phyloP scores from a whole-genome alignment of 2,113 vertebrate species.

The Ascaphus truei region DNA sequence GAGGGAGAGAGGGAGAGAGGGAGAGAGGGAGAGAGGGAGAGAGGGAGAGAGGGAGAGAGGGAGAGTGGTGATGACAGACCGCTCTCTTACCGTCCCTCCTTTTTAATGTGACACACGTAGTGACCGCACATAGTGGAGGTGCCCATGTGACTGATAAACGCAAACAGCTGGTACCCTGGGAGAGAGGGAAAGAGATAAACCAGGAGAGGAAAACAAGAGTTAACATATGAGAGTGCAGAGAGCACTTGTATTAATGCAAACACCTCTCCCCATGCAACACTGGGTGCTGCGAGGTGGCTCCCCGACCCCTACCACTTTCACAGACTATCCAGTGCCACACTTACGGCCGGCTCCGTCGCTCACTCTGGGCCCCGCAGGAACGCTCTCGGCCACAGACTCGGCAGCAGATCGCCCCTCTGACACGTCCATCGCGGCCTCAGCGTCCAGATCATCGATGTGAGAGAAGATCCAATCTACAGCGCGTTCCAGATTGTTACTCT shows the following conservation, averaged over 20 bases:
- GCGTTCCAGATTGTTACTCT: constrained; percentile 91
- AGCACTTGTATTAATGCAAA: too few species aligned
- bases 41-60: background rate
- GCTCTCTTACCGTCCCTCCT: constrained; percentile 85
- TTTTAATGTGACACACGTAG: constrained; percentile 98
- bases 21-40: background rate
- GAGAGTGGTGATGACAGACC: background rate
- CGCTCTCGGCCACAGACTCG: constrained; percentile 83
- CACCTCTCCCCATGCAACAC: too few species aligned
- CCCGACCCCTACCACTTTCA: background rate
- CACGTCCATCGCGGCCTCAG: constrained; percentile 89
- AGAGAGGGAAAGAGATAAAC: constrained; percentile 10
- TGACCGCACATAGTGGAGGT: constrained; percentile 98
- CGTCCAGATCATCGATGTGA: constrained; percentile 93
- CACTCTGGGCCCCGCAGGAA: constrained; percentile 91
- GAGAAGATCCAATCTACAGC: constrained; percentile 98
- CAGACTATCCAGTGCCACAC: constrained; percentile 42
- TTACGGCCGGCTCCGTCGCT: constrained; percentile 90
- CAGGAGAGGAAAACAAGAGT: background rate
- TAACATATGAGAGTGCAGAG: too few species aligned
- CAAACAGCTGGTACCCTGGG: constrained; percentile 93
- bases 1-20: too few species aligned
- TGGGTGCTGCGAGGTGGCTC: too few species aligned
- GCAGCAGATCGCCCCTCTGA: constrained; percentile 91
- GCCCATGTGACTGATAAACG: constrained; percentile 98